These are phyloP conservation scores for Melolontha melolontha DNA, from an alignment of 2,888 invertebrate species.

Conservation along the genomic window DNA sequence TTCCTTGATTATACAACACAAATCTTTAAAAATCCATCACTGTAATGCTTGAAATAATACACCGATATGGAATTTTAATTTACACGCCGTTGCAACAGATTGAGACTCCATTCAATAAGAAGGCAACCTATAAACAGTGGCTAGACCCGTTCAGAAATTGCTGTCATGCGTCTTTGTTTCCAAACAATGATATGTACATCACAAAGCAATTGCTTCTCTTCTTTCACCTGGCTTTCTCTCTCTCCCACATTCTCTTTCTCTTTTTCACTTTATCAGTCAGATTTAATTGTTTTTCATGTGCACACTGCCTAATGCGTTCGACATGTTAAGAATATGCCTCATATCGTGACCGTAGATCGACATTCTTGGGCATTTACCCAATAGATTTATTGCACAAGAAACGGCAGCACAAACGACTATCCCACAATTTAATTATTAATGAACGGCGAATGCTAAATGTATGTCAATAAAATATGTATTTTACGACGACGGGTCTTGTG, in stretches of 20 bases:
- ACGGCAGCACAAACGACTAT: too few species aligned
- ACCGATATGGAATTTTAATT: constrained; percentile 1
- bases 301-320: constrained; percentile 27
- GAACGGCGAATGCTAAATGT: too few species aligned
- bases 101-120: constrained; percentile 3
- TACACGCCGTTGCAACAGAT: background rate
- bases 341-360: background rate
- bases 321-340: constrained; percentile 13
- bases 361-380: constrained; percentile 7
- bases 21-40: too few species aligned
- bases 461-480: too few species aligned
- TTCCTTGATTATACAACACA: too few species aligned
- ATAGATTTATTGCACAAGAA: too few species aligned
- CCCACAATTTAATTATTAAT: too few species aligned
- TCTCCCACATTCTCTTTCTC: background rate
- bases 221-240: background rate
- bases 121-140: constrained; percentile 2
- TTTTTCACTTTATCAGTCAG: background rate
- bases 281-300: constrained; percentile 18
- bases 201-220: background rate
- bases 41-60: background rate
- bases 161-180: constrained; percentile 34
- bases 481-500: too few species aligned
- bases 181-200: constrained; percentile 26
- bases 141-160: constrained; percentile 7